Evolutionary conservation across 2,113 vertebrate genomes (phyloP).

Genomic region (Carettochelys insculpta): DNA sequence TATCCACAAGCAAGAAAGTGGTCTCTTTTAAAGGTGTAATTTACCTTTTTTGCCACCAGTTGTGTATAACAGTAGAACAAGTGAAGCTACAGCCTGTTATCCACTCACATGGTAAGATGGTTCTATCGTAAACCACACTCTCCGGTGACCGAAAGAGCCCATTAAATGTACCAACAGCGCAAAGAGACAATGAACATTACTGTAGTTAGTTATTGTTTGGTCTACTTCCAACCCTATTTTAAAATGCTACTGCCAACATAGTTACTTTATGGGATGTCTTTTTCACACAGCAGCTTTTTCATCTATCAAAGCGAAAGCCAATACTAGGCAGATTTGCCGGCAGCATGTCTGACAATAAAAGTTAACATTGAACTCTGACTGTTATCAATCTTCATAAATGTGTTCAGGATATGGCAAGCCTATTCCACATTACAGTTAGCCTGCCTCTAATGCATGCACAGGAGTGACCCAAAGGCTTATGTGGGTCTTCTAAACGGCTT

Average conservation of each 20-base stretch:
- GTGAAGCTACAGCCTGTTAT: neutral
- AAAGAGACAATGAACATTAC: conserved; percentile 60
- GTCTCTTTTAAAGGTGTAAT: no score
- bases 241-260: conserved; percentile 43
- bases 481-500: conserved; percentile 50
- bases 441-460: conserved; percentile 60
- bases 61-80: neutral
- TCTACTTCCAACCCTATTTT: conserved; percentile 36
- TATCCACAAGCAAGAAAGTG: neutral
- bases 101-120: neutral
- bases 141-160: neutral
- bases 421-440: conserved; percentile 11
- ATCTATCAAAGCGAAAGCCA: conserved; percentile 77
- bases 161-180: neutral
- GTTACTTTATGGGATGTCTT: conserved; percentile 66
- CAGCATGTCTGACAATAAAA: conserved; percentile 75
- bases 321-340: conserved; percentile 63
- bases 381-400: conserved; percentile 79
- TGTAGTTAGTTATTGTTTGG: conserved; percentile 68
- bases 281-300: conserved; percentile 70
- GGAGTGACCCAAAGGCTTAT: conserved; percentile 49
- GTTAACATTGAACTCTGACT: conserved; percentile 71
- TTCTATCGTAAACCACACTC: neutral
- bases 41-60: neutral
- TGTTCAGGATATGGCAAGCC: conserved; percentile 63